Base-by-base conservation (phyloP, 2,113 vertebrate species). In the Mobula birostris region DNA sequence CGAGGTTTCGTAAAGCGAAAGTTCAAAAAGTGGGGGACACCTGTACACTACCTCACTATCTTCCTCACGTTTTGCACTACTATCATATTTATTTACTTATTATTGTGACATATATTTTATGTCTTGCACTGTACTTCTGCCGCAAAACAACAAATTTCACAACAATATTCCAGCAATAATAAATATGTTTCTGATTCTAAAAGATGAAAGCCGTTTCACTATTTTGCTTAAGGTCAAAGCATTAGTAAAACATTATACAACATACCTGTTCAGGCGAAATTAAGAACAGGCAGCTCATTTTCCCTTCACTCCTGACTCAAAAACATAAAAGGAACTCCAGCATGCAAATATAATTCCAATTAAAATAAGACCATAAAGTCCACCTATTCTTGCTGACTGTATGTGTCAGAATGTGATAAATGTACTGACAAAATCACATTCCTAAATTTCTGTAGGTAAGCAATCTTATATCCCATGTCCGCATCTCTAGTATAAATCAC, bases 371-470 rank as follows among this genome's bases (percentile, higher is more conserved):
- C 36, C 36, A 15, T 36, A 56, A 90, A 93, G 24, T 74, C 36
- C 11, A 32, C 7, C 21, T 14, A 68, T 29, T 48, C 40, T 93
- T 48, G 70, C 24, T 70, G 68, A 36, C 32, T 48, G 36, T 36
- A 56, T 29, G 21, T 74, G 70, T 56, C 91, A 93, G 24, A 48
- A 19, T 56, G 7, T 93, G 91, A 93, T 74, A 56, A 93, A 93
- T 93, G 91, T 40, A 92, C 90, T 72, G 90, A 72, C 63, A 40
- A 92, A 40, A 40, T 76, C 70, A 93, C 91, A 91, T 91, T 91
- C 88, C 88, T 70, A 70, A 91, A 93, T 93, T 93, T 68, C 91
- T 93, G 72, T 93, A 93, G 91, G 91, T 93, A 74, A 74, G 91
- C 74, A 74, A 74, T 36, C 91, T 68, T 93, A 40, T 74, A 93